These are phyloP conservation scores for Callospermophilus lateralis DNA, from an alignment of 2,113 vertebrate species.

Conservation along the genomic window DNA sequence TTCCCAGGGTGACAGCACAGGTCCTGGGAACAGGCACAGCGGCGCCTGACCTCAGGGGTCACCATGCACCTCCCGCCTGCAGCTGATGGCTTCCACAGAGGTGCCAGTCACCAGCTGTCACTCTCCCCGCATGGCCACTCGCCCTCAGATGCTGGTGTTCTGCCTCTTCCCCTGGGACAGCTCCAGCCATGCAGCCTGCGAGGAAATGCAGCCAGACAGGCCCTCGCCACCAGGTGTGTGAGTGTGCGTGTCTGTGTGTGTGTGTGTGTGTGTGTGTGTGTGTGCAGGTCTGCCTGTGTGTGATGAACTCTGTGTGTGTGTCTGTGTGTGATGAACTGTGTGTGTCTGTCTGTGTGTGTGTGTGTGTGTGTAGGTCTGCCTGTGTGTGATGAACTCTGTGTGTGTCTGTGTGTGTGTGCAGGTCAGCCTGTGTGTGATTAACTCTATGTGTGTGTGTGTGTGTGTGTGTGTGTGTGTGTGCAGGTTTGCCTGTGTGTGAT, in stretches of 20 bases:
- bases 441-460: not conserved
- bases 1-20: rapidly evolving
- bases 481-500: not conserved
- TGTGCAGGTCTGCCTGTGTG: not conserved
- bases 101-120: conserved; percentile 81
- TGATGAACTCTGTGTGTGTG: not conserved
- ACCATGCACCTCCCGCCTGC: conserved; percentile 11
- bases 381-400: not conserved
- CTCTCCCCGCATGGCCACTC: not conserved
- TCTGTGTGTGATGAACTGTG: not conserved
- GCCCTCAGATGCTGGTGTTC: conserved; percentile 33
- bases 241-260: no score
- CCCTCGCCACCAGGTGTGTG: rapidly evolving
- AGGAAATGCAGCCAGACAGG: not conserved
- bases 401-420: not conserved
- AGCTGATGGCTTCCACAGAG: conserved; percentile 76
- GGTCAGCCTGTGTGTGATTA: not conserved
- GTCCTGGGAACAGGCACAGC: conserved; percentile 12
- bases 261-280: not conserved
- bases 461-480: not conserved
- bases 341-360: not conserved
- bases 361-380: not conserved
- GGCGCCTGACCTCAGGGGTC: conserved; percentile 42
- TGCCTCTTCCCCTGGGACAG: not conserved
- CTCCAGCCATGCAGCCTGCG: not conserved